These are phyloP conservation scores for Athrips mouffetella DNA, from an alignment of 2,888 invertebrate genomes.

Conservation along the genomic window DNA sequence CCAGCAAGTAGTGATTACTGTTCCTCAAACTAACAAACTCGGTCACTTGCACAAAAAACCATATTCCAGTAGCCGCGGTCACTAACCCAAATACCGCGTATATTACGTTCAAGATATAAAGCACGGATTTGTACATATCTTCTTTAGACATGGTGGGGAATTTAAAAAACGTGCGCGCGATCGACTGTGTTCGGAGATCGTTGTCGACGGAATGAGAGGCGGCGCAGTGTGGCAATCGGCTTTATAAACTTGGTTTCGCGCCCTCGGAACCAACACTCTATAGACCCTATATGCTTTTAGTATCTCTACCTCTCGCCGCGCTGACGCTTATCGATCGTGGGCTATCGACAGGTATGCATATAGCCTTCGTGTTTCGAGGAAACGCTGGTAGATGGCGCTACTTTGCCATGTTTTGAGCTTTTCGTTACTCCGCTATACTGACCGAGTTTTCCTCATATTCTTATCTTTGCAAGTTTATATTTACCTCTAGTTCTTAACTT, in stretches of 20 bases:
- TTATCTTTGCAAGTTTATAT: background rate
- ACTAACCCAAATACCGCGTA: slow-evolving; percentile 67
- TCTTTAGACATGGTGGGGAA: slow-evolving; percentile 57
- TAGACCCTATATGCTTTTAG: too few relatives aligned
- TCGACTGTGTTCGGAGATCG: slow-evolving; percentile 47
- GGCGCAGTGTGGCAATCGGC: slow-evolving; percentile 46
- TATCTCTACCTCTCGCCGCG: background rate
- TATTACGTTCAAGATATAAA: slow-evolving; percentile 63
- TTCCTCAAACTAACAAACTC: slow-evolving; percentile 67
- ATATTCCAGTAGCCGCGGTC: slow-evolving; percentile 66
- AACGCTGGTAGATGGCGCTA: slow-evolving; percentile 6
- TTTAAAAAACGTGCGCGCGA: slow-evolving; percentile 23
- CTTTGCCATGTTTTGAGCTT: background rate
- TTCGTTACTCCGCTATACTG: background rate
- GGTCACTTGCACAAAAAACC: slow-evolving; percentile 70
- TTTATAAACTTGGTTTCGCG: slow-evolving; percentile 57
- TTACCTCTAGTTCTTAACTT: too few relatives aligned
- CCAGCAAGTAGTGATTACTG: slow-evolving; percentile 66
- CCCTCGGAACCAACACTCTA: slow-evolving; percentile 21
- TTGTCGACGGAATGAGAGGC: slow-evolving; percentile 63
- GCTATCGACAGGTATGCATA: background rate
- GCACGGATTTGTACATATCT: slow-evolving; percentile 59
- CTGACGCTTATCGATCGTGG: slow-evolving; percentile 1
- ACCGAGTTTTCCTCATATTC: too few relatives aligned
- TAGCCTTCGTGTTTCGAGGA: slow-evolving; percentile 3